Evolutionary conservation across 92 coral and sea anemone genomes (phyloP).

Genomic region (Chrysogorgia sp.): DNA sequence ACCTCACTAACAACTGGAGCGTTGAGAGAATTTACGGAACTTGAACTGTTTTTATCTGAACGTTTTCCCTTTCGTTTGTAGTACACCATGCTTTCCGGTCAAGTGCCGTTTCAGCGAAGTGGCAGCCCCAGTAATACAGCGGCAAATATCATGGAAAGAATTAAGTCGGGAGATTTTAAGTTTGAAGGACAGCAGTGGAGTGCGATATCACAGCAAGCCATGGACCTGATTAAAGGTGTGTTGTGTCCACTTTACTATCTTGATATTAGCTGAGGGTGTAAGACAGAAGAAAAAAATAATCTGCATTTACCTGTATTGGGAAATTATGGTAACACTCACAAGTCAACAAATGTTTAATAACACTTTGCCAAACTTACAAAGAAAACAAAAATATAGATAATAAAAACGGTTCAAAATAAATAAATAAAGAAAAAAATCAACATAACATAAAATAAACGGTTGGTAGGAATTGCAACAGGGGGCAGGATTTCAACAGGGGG

Average conservation of each 20-base stretch:
- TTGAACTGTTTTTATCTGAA: too few species aligned
- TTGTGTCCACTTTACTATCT: too few species aligned
- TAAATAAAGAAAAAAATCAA: too few species aligned
- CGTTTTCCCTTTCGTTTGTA: slow-evolving; percentile 1
- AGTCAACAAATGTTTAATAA: too few species aligned
- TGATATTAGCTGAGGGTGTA: not conserved
- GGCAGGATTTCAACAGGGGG: too few species aligned
- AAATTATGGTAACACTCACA: not conserved
- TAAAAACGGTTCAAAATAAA: too few species aligned
- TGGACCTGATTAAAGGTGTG: slow-evolving; percentile 87
- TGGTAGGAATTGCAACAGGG: too few species aligned
- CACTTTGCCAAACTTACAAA: too few species aligned
- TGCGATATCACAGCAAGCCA: slow-evolving; percentile 86
- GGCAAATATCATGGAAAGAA: slow-evolving; percentile 91
- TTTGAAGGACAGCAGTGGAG: slow-evolving; percentile 97
- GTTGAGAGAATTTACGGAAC: too few species aligned
- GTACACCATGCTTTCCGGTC: slow-evolving; percentile 99
- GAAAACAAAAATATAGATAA: too few species aligned
- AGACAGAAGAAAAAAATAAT: not conserved
- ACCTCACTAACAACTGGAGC: too few species aligned
- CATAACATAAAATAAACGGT: too few species aligned
- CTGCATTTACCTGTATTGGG: not conserved
- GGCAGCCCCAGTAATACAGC: slow-evolving; percentile 84
- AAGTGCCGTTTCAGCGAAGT: slow-evolving; percentile 97
- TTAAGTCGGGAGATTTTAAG: slow-evolving; percentile 89